phyloP scores from a whole-genome alignment of 2,888 invertebrate genomes.

The Hoplodrina blanda region DNA sequence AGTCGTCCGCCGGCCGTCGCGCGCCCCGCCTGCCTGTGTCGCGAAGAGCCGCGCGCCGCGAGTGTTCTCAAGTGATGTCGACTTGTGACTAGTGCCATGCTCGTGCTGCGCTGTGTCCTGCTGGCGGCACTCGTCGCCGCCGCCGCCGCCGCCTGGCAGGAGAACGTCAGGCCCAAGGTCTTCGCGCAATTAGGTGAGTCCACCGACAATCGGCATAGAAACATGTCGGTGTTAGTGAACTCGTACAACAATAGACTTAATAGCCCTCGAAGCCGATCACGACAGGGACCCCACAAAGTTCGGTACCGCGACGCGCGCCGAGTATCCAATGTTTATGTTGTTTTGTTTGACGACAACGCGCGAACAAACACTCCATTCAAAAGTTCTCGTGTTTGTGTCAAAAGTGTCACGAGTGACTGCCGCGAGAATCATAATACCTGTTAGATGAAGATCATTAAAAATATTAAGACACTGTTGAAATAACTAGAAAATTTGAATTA shows the following conservation, averaged over 20 bases:
- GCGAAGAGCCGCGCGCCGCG: constrained; percentile 77
- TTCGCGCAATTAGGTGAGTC: constrained; percentile 97
- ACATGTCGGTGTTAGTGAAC: constrained; percentile 79
- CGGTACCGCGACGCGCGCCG: constrained; percentile 66
- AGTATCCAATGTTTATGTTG: constrained; percentile 84
- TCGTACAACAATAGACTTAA: constrained; percentile 81
- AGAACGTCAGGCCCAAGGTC: constrained; percentile 97
- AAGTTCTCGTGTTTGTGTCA: constrained; percentile 82
- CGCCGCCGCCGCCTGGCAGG: constrained; percentile 95
- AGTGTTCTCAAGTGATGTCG: constrained; percentile 89
- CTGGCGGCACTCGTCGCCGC: constrained; percentile 90
- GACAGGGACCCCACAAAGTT: constrained; percentile 72
- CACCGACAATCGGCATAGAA: constrained; percentile 71
- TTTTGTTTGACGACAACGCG: constrained; percentile 85
- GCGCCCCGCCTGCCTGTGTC: constrained; percentile 81
- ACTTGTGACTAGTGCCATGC: constrained; percentile 90
- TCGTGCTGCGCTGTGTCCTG: constrained; percentile 88
- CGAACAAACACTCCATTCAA: constrained; percentile 82
- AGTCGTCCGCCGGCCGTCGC: constrained; percentile 90
- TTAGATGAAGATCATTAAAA: constrained; percentile 64
- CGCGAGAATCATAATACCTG: constrained; percentile 61
- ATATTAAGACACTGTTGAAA: constrained; percentile 26
- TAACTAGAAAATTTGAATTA: constrained; percentile 11
- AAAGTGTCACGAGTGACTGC: constrained; percentile 72
- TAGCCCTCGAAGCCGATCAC: constrained; percentile 74